phyloP scores from a whole-genome alignment of 2,797 vertebrate species.

The Hippopotamyrus pictus region DNA sequence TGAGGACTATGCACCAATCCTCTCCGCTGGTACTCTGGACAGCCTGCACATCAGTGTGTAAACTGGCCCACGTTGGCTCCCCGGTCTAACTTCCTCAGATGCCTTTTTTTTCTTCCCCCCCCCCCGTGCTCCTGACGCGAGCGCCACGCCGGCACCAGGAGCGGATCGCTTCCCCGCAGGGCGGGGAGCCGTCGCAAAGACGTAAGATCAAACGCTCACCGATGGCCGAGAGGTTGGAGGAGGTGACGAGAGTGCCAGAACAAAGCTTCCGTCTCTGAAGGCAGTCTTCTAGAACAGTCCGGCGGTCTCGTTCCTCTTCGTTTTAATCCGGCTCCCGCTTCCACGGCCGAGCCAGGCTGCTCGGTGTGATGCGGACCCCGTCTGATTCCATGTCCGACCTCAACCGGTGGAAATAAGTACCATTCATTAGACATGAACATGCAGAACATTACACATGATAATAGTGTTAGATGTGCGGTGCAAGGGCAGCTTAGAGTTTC shows the following conservation, averaged over 20 bases:
- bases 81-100: conserved; percentile 60
- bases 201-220: neutral
- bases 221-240: neutral
- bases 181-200: neutral
- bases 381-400: neutral
- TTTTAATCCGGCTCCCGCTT: conserved; percentile 22
- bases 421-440: neutral
- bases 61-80: conserved; percentile 61
- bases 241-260: neutral
- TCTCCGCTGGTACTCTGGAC: conserved; percentile 61
- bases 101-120: conserved; percentile 42
- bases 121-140: conserved; percentile 53
- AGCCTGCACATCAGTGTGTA: conserved; percentile 65
- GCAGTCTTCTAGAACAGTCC: neutral
- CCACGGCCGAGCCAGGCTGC: neutral
- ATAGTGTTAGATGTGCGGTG: neutral
- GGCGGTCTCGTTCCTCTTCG: conserved; percentile 28
- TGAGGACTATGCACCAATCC: conserved; percentile 66
- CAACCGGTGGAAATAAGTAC: neutral
- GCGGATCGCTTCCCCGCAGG: neutral
- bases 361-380: neutral
- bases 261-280: neutral
- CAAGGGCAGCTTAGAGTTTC: neutral
- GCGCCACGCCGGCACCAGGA: neutral
- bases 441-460: neutral